Evolutionary conservation across 2,113 vertebrate species (phyloP).

Genomic region (human): GRCh38 chr3:99526501-99527000

Average conservation of each 20-base stretch:
- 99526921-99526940: constrained; percentile 54
- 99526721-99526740: constrained; percentile 29
- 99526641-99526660: neutral
- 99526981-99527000: constrained; percentile 87
- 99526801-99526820: neutral
- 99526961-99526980: constrained; percentile 84
- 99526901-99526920: constrained; percentile 70
- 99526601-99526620: constrained; percentile 16
- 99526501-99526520: constrained; percentile 23
- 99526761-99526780: neutral
- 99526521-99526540: neutral
- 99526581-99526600: neutral
- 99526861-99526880: constrained; percentile 65
- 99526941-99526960: constrained; percentile 84
- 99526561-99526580: neutral
- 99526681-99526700: neutral
- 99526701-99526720: neutral
- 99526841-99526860: constrained; percentile 70
- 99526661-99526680: constrained; percentile 13
- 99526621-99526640: constrained; percentile 18
- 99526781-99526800: neutral
- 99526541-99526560: constrained; percentile 5
- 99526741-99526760: constrained; percentile 11
- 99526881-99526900: constrained; percentile 4
- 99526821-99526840: constrained; percentile 45